Conservation (phyloP, 2,797 vertebrate genomes). For the Hippopotamyrus pictus region DNA sequence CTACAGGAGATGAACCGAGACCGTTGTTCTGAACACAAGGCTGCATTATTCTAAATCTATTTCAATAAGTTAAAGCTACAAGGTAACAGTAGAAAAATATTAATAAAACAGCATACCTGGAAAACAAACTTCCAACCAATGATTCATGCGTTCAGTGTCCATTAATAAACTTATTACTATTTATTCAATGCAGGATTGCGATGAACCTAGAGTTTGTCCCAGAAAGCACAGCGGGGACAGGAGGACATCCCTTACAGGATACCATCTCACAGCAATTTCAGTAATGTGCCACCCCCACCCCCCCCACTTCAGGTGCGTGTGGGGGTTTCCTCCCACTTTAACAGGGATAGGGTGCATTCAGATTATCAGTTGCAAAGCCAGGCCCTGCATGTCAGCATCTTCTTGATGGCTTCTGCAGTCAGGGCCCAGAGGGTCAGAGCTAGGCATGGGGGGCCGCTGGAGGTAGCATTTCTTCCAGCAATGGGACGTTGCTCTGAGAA, state of each 20-base stretch:
- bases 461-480: not conserved
- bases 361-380: not conserved
- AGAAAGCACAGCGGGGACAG: not conserved
- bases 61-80: not conserved
- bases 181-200: not conserved
- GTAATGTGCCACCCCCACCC: not conserved
- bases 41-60: not conserved
- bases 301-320: not conserved
- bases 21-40: not conserved
- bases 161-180: too few species aligned
- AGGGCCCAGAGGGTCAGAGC: not conserved
- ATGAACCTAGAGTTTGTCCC: not conserved
- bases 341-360: not conserved
- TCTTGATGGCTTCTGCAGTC: not conserved
- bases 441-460: not conserved
- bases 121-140: not conserved
- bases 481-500: not conserved
- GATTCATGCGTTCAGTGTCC: not conserved
- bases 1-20: not conserved
- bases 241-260: not conserved
- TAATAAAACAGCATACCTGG: not conserved
- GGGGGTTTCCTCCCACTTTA: not conserved
- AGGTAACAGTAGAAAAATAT: not conserved
- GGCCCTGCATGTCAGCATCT: not conserved
- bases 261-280: not conserved